Evolutionary conservation across 2,888 invertebrate genomes (phyloP).

Genomic region (Ophion ellenae): DNA sequence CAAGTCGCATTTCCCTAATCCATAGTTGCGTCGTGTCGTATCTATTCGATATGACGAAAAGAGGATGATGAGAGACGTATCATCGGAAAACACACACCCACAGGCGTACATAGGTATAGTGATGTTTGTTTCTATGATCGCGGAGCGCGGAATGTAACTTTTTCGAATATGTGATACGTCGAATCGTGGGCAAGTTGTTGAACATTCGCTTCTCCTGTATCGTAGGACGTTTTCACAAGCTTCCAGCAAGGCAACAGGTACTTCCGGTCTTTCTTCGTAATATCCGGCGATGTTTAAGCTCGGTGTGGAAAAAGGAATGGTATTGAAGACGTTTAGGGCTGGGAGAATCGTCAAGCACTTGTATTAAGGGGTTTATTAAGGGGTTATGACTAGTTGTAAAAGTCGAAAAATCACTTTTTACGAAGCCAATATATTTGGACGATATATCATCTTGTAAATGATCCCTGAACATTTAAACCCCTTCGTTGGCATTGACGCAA

Average conservation of each 20-base stretch:
- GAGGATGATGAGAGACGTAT: slow-evolving; percentile 43
- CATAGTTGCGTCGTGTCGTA: slow-evolving; percentile 27
- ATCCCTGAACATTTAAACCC: not conserved
- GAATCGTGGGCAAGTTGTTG: slow-evolving; percentile 24
- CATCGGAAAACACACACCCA: slow-evolving; percentile 18
- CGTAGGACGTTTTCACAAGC: slow-evolving; percentile 5
- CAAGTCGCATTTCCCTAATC: slow-evolving; percentile 52
- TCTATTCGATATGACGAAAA: slow-evolving; percentile 22
- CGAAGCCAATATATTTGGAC: too few relatives aligned
- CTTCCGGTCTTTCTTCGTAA: not conserved
- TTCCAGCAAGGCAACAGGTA: slow-evolving; percentile 36
- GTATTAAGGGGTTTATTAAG: not conserved
- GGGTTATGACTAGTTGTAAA: too few relatives aligned
- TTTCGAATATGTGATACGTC: slow-evolving; percentile 28
- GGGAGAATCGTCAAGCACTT: not conserved
- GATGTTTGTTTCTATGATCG: slow-evolving; percentile 33
- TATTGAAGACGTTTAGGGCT: not conserved
- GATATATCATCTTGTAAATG: slow-evolving; percentile 16
- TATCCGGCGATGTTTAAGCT: not conserved
- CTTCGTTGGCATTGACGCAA: too few relatives aligned
- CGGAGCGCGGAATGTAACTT: slow-evolving; percentile 47
- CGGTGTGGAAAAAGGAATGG: not conserved
- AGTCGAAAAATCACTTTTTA: too few relatives aligned
- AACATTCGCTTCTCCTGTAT: slow-evolving; percentile 14
- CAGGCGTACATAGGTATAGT: not conserved